Conservation (phyloP, 2,797 vertebrate species). For the Pipistrellus pygmaeus region DNA sequence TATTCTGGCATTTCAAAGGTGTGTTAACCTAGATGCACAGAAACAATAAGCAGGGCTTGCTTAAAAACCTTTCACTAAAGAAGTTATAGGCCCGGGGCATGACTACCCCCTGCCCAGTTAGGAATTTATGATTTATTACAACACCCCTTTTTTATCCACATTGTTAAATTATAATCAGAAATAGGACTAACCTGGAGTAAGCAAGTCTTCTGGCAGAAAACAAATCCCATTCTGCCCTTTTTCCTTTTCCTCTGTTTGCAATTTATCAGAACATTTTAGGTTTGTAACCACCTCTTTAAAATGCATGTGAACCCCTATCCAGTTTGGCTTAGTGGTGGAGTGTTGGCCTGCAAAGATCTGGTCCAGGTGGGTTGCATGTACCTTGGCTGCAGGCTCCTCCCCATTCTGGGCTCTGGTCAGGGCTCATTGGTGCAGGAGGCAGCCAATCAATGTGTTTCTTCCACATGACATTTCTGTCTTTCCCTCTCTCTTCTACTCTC, state of each 20-base stretch:
- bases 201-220: conserved; percentile 24
- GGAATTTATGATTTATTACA: neutral
- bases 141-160: neutral
- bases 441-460: too few species aligned
- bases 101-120: neutral
- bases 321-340: too few species aligned
- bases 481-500: too few species aligned
- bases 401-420: too few species aligned
- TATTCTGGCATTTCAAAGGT: neutral
- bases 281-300: conserved; percentile 48
- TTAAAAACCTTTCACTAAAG: neutral
- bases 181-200: neutral
- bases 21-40: neutral
- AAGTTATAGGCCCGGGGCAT: neutral
- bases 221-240: neutral
- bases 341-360: too few species aligned
- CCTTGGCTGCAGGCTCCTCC: too few species aligned
- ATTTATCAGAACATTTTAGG: conserved; percentile 18
- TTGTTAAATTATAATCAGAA: conserved; percentile 21
- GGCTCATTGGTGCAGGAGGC: too few species aligned
- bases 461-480: too few species aligned
- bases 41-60: neutral
- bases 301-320: neutral
- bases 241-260: neutral
- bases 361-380: too few species aligned